Base-by-base conservation (phyloP, 2,888 invertebrate genomes). In the Allygus modestus region DNA sequence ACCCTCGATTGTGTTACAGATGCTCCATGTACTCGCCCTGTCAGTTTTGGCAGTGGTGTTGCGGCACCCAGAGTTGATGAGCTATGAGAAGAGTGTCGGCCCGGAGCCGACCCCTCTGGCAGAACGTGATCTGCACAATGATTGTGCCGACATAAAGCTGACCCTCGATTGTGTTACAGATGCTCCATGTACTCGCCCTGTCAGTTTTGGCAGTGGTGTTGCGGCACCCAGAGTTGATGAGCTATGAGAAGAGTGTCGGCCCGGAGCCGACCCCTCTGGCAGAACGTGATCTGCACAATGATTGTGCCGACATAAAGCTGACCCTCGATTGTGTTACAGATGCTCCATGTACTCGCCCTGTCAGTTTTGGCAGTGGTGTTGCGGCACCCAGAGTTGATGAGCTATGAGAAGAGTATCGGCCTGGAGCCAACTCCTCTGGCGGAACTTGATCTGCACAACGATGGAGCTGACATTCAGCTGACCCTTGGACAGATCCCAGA, bases 1-100 rank as follows among this genome's bases (percentile, higher is more conserved):
- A 37, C 37, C n/a, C 37, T 37, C 5, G 37, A 12, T 65, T 31
- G 65, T 65, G 31, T 91, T 90, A 17, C 89, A 96, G 96, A 93
- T 96, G 90, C 91, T 96, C 81, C 96, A 96, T 89, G 92, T 96
- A 85, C 90, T 96, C 88, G 95, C 95, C 0, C 90, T 97, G 87
- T 94, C 95, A 73, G 93, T 96, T 86, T 90, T 96, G 88, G 95
- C 95, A 20, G 93, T 95, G 73, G 93, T 96, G 81, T 93, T 96
- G 89, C 92, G 95, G 77, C 95, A 96, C 89, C 95, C 96, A 31
- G 93, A 94, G 75, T 92, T 95, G 87, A 91, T 95, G 88, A 92
- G 93, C 31, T 90, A 91, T 84, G 41, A 88, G 88, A 82, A 93
- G 94, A 75, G 89, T 91, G 31, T 90, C 91, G 5, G 12, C 28